Conservation (phyloP, 2,113 vertebrate species). For the Gymnarchus niloticus region DNA sequence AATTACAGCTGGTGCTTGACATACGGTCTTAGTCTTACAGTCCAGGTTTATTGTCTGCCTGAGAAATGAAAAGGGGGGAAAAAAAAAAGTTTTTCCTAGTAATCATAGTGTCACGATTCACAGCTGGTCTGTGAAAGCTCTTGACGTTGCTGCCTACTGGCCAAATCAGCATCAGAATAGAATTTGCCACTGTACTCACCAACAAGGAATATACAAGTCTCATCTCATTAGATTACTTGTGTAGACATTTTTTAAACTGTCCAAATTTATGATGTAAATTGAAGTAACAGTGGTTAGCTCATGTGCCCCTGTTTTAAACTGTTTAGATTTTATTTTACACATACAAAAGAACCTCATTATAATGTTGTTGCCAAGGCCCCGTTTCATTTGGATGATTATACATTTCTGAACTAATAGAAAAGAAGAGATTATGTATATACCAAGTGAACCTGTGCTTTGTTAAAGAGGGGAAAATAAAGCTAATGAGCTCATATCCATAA, state of each 20-base stretch:
- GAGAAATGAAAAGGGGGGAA: not conserved
- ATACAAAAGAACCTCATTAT: not conserved
- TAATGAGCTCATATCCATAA: not conserved
- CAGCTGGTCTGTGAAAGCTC: conserved; percentile 25
- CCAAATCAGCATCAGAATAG: conserved; percentile 31
- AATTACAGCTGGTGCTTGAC: not conserved
- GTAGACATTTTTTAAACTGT: conserved; percentile 9
- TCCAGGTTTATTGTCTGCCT: not conserved
- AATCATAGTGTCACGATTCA: conserved; percentile 28
- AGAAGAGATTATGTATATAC: not conserved
- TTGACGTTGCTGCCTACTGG: conserved; percentile 23
- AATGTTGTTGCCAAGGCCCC: not conserved
- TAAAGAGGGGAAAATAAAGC: not conserved
- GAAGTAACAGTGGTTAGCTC: not conserved
- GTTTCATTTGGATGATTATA: not conserved
- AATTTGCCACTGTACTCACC: conserved; percentile 32
- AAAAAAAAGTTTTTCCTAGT: conserved; percentile 15
- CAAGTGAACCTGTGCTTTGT: not conserved
- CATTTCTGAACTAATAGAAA: not conserved
- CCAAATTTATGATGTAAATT: not conserved
- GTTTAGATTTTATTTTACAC: not conserved
- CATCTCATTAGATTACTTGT: conserved; percentile 42
- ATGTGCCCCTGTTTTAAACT: not conserved
- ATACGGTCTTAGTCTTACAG: no score
- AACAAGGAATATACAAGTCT: conserved; percentile 12